Base-by-base conservation (phyloP, 2,888 invertebrate species). In the Xanthia togata region DNA sequence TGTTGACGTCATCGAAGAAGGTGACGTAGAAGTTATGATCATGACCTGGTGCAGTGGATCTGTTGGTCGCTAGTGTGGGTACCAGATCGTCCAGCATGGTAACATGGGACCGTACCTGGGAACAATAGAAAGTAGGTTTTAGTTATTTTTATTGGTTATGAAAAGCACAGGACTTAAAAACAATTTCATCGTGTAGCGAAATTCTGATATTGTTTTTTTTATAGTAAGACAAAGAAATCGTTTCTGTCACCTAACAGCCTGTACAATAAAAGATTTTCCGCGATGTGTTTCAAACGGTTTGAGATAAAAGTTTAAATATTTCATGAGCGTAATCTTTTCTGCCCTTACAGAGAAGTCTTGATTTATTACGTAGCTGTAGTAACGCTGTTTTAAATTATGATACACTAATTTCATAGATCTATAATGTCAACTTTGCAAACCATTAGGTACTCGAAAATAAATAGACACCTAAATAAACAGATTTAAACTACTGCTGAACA, bases 81-180 rank as follows among this genome's bases (percentile, higher is more conserved):
- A 87, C 86, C 73, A 91, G 89, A 64, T 94, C 94, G 91, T 93
- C 94, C 89, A 94, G 87, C 96, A 96, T 96, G 85, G 88, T 96
- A 84, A 84, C 92, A 93, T 93, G 78, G 79, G 86, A 5, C 59
- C 17, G 63, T 35, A 76, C 75, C 82, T 85, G 82, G n/a, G 65
- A n/a, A 70, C 71, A 82, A 62, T 5, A 44, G 31, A 72, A 31
- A 67, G 1, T 3, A 9, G 6, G 41, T 35, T 1, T 65, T 0
- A 53, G 23, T 47, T 62, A 11, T 31, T 60, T 38, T 20, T n/a
- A n/a, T 3, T 35, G 11, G 5, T 9, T 17, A 41, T 23, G 0
- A 20, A 69, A 26, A 23, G 4, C 9, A 70, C 41, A 26, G 3
- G 1, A 35, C 14, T 62, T 62, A 12, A 14, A 57, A 35, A 62